Evolutionary conservation across 2,888 invertebrate species (phyloP).

Genomic region (Osmoderma eremita): DNA sequence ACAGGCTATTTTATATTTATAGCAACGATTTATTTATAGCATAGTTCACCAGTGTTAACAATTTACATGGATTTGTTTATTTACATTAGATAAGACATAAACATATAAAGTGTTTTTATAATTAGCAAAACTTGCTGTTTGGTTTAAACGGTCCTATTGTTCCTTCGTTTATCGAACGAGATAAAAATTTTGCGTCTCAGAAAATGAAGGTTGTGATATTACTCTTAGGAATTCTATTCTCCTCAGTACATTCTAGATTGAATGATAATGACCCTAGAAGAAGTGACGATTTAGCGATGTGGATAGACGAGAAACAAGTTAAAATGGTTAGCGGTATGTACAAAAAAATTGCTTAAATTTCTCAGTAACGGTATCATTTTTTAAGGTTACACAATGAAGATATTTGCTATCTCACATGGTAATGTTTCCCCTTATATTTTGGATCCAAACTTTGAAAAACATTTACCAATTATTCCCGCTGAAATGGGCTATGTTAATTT

Average conservation of each 20-base stretch:
- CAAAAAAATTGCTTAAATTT: constrained; percentile 7
- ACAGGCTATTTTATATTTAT: constrained; percentile 1
- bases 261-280: constrained; percentile 61
- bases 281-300: constrained; percentile 78
- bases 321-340: constrained; percentile 87
- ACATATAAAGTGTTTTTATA: constrained; percentile 5
- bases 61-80: constrained; percentile 22
- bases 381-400: constrained; percentile 85
- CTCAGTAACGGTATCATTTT: constrained; percentile 38
- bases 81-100: constrained; percentile 31
- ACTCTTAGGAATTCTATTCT: constrained; percentile 1
- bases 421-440: constrained; percentile 85
- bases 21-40: constrained; percentile 6
- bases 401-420: constrained; percentile 90
- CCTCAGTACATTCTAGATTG: constrained; percentile 49
- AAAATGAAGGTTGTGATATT: constrained; percentile 10
- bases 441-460: constrained; percentile 90
- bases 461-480: constrained; percentile 89
- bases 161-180: neutral
- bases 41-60: constrained; percentile 13
- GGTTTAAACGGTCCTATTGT: neutral
- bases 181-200: neutral
- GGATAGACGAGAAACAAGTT: constrained; percentile 92
- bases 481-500: constrained; percentile 92
- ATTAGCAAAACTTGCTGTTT: neutral